A percentile compares a stretch with the other conserved stretches of the same genome.
These are phyloP conservation scores for Pandion haliaetus DNA, from an alignment of 2,113 vertebrate genomes.

Conservation along the genomic window DNA sequence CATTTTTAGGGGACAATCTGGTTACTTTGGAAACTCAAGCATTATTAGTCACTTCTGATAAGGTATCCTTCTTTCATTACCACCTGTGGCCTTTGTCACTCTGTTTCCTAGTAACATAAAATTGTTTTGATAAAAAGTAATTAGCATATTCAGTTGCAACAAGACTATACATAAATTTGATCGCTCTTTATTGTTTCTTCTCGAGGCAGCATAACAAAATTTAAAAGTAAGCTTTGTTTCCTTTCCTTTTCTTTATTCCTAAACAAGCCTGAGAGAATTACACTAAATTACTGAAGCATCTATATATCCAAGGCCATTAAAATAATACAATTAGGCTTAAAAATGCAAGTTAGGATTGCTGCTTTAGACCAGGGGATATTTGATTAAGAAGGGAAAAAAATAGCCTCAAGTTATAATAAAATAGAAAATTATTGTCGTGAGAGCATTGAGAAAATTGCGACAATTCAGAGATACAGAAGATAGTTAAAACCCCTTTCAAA, in stretches of 20 bases:
- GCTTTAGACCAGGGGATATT: background rate
- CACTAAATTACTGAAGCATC: background rate
- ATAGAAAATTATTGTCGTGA: background rate
- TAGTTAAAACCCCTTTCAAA: background rate
- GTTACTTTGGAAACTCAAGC: constrained; percentile 67
- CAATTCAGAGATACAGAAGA: background rate
- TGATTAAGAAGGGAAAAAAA: background rate
- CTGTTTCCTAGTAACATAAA: constrained; percentile 58
- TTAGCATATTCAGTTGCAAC: constrained; percentile 62
- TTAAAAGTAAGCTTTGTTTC: background rate
- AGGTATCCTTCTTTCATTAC: constrained; percentile 41
- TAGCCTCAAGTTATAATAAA: background rate
- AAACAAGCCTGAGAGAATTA: background rate
- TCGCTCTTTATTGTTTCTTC: constrained; percentile 1
- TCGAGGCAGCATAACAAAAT: background rate
- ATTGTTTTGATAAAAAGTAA: constrained; percentile 64
- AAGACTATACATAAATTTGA: constrained; percentile 41
- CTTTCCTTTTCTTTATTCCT: background rate
- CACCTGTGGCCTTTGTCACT: constrained; percentile 69
- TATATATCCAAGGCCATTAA: background rate
- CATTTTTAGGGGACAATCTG: constrained; percentile 67
- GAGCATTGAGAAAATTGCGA: background rate
- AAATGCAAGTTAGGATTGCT: background rate
- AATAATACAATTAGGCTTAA: constrained; percentile 7
- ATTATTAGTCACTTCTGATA: constrained; percentile 65